Evolutionary conservation across 1,140 invertebrate genomes (phyloP), one percentile per base, ranked within the genome.

Genomic region (Araneus ventricosus): DNA sequence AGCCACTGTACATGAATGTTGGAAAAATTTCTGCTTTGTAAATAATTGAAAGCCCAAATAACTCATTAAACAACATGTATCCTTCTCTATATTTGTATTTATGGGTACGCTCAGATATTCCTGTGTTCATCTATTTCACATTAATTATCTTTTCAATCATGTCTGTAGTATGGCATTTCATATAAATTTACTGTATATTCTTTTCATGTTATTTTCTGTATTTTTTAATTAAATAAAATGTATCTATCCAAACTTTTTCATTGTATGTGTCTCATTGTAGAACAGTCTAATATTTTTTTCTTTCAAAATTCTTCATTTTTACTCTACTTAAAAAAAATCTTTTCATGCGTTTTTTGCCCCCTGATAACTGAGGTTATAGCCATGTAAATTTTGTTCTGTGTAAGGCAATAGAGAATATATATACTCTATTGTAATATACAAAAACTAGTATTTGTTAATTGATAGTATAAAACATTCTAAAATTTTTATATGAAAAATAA

Each of bases 141-240:
- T 86, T 59, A 59, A 45, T 59, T 45, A 59, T 86, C 41, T 30
- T 59, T 30, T 24, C 20, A 8, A 86, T 82, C 41, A 59, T 39
- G 39, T 86, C 37, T 82, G 2, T 82, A 41, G 45, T 61, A 17
- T 87, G 45, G 27, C 85, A 87, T 87, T 75, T 88, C 87, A 41
- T 86, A 86, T 88, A 41, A 57, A 75, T 88, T 67, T 88, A 88
- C 87, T 88, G 87, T 88, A 88, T 75, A 88, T 88, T 70, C 61
- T 70, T 88, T 75, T 39, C 86, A 88, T 88, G 86, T 67, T 88
- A 41, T 88, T 88, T 70, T 88, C 87, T 88, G 63, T 45, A 88
- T 88, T 88, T 88, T 88, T 45, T 88, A 88, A 70, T 41, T 88
- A 67, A 88, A 59, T 87, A 88, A 88, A 88, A 88, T 75, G 14